Evolutionary conservation across 2,113 vertebrate species (phyloP), one percentile per base, ranked within the genome.

Genomic region (Phaethon lepturus): DNA sequence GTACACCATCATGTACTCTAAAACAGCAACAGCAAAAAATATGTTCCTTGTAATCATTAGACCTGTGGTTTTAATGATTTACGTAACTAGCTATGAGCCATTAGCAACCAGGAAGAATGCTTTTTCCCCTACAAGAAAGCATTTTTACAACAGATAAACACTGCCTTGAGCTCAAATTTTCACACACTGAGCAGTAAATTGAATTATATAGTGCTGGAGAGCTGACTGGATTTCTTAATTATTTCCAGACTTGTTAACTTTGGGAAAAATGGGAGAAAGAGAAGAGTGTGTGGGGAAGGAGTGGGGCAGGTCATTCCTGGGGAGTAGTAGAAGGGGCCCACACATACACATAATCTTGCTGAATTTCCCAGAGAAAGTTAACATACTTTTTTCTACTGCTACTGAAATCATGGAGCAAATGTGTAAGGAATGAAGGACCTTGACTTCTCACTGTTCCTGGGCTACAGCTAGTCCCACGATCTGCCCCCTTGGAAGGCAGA

Each of bases 201-300:
- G 60, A 97, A 95, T 94, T 96, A 95, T 67, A 85, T 79, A 85
- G 63, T 82, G 84, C 74, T 79, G 72, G 89, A 94, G 55, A 97
- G 80, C 62, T 73, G 74, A 85, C 74, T 93, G 74, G 58, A 76
- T 93, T 96, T 89, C 95, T 84, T 97, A 95, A 97, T 95, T 95
- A 96, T 93, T 97, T 95, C 95, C 91, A 96, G 93, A 90, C 89
- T 87, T 95, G 66, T 66, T 91, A 95, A 96, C 81, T 79, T 95
- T 40, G 71, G 60, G 64, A 49, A 91, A 95, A 95, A 76, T 33
- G 25, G 53, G 53, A 78, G 62, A 94, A 87, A 68, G 64, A 87
- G 53, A 91, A 78, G 45, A 73, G 25, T 33, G 42, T 62, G 38
- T 69, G 56, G 42, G 38, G 84, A 95, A 91, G 29, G 53, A 94